Evolutionary conservation across 2,888 invertebrate genomes (phyloP).

Genomic region (Ecdyonurus torrentis): DNA sequence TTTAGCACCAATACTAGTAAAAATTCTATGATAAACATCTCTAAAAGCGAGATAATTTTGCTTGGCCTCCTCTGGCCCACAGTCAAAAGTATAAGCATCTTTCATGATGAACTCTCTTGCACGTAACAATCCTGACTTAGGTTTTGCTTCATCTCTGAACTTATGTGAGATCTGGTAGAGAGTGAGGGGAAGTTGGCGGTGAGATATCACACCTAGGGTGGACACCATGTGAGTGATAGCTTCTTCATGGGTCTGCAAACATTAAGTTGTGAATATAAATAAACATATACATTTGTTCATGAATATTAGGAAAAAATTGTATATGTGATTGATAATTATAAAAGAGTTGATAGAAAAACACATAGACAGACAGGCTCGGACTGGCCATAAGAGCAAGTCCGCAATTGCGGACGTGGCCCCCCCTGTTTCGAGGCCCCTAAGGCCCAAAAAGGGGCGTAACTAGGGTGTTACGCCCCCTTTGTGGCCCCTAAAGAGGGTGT

Average conservation of each 20-base stretch:
- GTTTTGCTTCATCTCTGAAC: slow-evolving; percentile 84
- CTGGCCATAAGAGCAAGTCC: no score
- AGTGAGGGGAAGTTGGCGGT: slow-evolving; percentile 53
- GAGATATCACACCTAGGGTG: slow-evolving; percentile 43
- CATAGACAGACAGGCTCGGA: no score
- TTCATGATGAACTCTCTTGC: slow-evolving; percentile 89
- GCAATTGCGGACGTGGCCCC: no score
- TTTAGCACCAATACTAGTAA: slow-evolving; percentile 45
- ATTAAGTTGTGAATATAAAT: no score
- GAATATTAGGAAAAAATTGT: no score
- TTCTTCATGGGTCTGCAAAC: slow-evolving; percentile 97
- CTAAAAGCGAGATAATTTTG: slow-evolving; percentile 49
- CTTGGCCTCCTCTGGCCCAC: slow-evolving; percentile 36
- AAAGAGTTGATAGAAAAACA: no score
- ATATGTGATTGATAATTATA: no score
- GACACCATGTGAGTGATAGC: slow-evolving; percentile 60
- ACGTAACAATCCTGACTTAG: slow-evolving; percentile 72
- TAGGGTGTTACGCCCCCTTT: no score
- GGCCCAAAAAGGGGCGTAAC: no score
- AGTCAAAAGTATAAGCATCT: slow-evolving; percentile 84
- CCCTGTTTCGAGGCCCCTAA: no score
- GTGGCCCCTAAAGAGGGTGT: no score
- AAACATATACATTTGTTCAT: no score
- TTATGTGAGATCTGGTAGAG: slow-evolving; percentile 79
- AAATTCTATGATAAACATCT: slow-evolving; percentile 45